phyloP scores from a whole-genome alignment of 1,140 invertebrate species.

The Glossosoma conforme region DNA sequence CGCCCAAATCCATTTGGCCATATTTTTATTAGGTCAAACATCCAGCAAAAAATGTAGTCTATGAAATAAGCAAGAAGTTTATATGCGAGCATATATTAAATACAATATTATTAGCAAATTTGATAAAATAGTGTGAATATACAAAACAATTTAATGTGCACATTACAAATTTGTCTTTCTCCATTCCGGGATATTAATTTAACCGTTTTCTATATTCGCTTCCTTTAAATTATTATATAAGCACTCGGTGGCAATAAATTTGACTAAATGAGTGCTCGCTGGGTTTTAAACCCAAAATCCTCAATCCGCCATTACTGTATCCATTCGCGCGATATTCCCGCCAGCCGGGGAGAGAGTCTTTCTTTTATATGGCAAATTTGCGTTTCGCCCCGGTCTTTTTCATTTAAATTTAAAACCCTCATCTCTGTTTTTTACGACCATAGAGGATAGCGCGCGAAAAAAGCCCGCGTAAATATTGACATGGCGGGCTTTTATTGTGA shows the following conservation, averaged over 20 bases:
- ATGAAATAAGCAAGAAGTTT: no score
- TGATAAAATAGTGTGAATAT: no score
- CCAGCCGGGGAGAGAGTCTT: conserved; percentile 16
- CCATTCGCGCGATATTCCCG: conserved; percentile 26
- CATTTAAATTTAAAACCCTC: conserved; percentile 33
- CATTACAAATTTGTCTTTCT: no score
- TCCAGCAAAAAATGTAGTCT: no score
- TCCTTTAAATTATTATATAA: conserved; percentile 31
- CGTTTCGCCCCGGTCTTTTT: conserved; percentile 32
- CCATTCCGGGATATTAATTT: no score
- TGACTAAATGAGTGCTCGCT: conserved; percentile 25
- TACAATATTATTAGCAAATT: no score
- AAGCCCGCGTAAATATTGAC: conserved; percentile 33
- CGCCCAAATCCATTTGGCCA: no score
- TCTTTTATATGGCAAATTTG: conserved; percentile 32
- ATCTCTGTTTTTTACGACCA: conserved; percentile 31
- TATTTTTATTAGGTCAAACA: no score
- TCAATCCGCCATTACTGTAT: conserved; percentile 30
- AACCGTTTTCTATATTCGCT: no score
- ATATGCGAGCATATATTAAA: no score
- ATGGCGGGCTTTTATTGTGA: conserved; percentile 33
- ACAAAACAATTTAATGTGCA: no score
- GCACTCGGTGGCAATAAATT: conserved; percentile 31
- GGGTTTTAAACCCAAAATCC: conserved; percentile 31
- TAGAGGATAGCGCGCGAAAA: conserved; percentile 27